Conservation (phyloP, 2,888 invertebrate genomes). For the Cloeon dipterum region DNA sequence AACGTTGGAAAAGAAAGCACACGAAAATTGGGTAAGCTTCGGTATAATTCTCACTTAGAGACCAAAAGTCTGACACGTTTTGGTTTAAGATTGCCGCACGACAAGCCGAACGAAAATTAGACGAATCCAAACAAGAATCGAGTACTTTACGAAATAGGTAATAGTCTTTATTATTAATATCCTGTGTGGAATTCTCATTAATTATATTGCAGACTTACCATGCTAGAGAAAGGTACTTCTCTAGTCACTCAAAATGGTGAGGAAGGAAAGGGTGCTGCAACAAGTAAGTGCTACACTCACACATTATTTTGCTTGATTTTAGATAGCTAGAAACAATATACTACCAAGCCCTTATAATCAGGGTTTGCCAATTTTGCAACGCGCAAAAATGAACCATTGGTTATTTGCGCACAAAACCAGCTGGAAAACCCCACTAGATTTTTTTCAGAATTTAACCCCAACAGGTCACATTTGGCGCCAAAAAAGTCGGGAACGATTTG, state of each 20-base stretch:
- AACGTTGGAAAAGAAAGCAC: conserved; percentile 58
- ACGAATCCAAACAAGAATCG: conserved; percentile 53
- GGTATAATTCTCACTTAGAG: conserved; percentile 7
- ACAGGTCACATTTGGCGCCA: no score
- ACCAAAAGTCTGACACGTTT: no score
- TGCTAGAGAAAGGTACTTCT: conserved; percentile 1
- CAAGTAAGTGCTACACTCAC: not conserved
- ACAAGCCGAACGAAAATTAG: conserved; percentile 57
- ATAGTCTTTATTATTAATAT: not conserved
- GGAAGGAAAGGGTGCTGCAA: not conserved
- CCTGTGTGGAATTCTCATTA: not conserved
- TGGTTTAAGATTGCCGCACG: conserved; percentile 43
- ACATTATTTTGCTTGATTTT: not conserved
- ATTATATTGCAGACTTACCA: not conserved
- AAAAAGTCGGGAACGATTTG: no score
- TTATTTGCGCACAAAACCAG: no score
- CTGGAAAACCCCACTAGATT: no score
- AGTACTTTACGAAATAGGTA: conserved; percentile 34
- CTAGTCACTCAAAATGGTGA: not conserved
- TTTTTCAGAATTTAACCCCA: no score
- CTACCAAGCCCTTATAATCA: not conserved
- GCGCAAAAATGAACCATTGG: no score
- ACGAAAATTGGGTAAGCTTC: conserved; percentile 48
- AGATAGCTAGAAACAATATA: not conserved
- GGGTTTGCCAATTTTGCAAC: no score